Evolutionary conservation across 2,888 invertebrate species (phyloP), one percentile per base, ranked within the genome.

Genomic region (Alloscopus bannaensis): DNA sequence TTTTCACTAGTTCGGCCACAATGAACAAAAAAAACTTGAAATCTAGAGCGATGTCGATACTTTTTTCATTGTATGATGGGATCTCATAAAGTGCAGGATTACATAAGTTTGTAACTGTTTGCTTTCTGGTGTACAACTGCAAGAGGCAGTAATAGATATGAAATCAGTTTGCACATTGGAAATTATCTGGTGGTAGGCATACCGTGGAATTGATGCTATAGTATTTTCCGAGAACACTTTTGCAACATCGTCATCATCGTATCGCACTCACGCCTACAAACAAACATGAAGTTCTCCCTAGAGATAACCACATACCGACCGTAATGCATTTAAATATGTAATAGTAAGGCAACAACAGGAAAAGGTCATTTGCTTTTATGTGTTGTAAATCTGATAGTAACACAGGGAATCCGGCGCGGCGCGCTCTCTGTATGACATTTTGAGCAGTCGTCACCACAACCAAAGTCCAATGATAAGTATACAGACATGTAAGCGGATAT

Each of bases 1-100:
- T 71, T 62, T 71, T 62, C 62, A 71, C 60, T 52, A 62, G 20
- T 16, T 60, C 31, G 40, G 31, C 29, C 20, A 28, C 50, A 45
- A 75, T 73, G 59, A n/a, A n/a, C n/a, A n/a, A n/a, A 52, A 52
- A 36, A 64, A 75, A 75, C 36, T 20, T 75, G 75, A 75, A 73
- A 75, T 59, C 75, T 75, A 75, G 75, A 75, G 66, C 75, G 75
- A 75, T 75, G 75, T 75, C 59, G 66, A 75, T 22, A n/a, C n/a
- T 65, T 36, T 22, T n/a, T 47, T 65, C 40, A n/a, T 57, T 65
- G 65, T 75, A 65, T 64, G 64, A 73, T 73, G 64, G 36, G 65
- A 64, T 42, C 64, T n/a, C n/a, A n/a, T n/a, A n/a, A n/a, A n/a
- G n/a, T n/a, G n/a, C n/a, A n/a, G n/a, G n/a, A n/a, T n/a, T n/a